A percentile compares a stretch with the other conserved stretches of the same genome.
phyloP scores from a whole-genome alignment of 1,140 invertebrate genomes.

The Palaemon carinicauda region DNA sequence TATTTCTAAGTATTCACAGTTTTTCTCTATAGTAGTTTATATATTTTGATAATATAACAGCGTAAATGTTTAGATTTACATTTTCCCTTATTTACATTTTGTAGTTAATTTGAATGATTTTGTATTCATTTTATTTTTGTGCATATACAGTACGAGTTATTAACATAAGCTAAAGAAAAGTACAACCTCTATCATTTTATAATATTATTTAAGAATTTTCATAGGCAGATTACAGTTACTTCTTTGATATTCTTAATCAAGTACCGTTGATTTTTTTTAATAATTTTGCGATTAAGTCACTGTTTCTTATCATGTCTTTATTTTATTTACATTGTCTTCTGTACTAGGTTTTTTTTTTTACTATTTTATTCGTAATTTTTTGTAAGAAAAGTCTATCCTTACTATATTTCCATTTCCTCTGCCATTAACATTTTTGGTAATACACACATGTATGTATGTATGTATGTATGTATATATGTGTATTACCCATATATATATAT shows the following conservation, averaged over 20 bases:
- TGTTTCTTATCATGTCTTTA: not conserved
- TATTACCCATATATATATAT: constrained; percentile 5
- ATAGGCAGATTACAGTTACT: not conserved
- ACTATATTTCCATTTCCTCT: not conserved
- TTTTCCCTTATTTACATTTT: no score
- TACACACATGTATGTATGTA: not conserved
- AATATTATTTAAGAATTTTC: not conserved
- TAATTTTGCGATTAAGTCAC: not conserved
- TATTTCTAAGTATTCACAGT: no score
- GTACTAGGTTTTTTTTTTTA: no score
- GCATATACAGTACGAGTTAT: no score
- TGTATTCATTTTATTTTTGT: no score
- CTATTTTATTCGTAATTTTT: no score
- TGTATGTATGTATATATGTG: not conserved
- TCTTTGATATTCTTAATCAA: no score
- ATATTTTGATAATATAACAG: no score
- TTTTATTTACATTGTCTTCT: not conserved
- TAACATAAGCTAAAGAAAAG: not conserved
- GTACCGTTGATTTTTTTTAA: not conserved
- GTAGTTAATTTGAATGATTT: no score
- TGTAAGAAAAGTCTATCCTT: no score
- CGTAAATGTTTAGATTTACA: no score
- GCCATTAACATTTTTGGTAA: not conserved
- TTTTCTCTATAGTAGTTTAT: no score
- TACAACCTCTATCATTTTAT: not conserved